These are phyloP conservation scores for Cheracebus regulus DNA, from an alignment of 2,797 vertebrate genomes.

Conservation along the genomic window DNA sequence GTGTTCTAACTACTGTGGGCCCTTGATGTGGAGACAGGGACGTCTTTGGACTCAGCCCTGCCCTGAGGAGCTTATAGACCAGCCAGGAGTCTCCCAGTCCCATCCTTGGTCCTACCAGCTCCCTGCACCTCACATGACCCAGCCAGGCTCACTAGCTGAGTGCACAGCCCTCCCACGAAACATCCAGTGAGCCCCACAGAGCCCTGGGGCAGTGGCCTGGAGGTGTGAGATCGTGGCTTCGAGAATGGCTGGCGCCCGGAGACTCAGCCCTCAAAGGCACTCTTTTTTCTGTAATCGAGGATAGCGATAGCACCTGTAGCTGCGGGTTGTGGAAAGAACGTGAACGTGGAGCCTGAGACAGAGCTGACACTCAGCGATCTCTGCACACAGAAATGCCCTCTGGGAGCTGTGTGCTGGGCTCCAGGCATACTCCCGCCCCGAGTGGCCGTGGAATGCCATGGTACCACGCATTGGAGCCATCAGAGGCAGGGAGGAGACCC, in stretches of 20 bases:
- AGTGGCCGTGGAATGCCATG: rapidly evolving
- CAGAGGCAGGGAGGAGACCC: not conserved
- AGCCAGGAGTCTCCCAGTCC: not conserved
- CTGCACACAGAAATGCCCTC: not conserved
- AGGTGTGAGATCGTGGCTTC: rapidly evolving
- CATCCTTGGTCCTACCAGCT: too few species aligned
- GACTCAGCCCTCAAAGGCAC: not conserved
- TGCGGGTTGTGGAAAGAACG: too few species aligned
- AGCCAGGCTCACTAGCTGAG: not conserved
- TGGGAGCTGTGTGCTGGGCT: not conserved
- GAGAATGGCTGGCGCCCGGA: not conserved
- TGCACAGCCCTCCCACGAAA: rapidly evolving
- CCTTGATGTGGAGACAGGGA: not conserved
- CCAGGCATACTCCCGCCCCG: rapidly evolving
- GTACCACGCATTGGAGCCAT: rapidly evolving
- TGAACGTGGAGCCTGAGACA: rapidly evolving
- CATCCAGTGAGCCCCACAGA: rapidly evolving
- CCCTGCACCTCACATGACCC: rapidly evolving
- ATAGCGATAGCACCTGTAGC: rapidly evolving
- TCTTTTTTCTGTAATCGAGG: not conserved
- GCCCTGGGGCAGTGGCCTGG: not conserved
- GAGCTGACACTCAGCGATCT: not conserved
- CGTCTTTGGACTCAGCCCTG: not conserved
- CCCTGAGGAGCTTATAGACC: not conserved
- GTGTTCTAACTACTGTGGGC: not conserved